These are phyloP conservation scores for Melanerpes aurifrons DNA, from an alignment of 2,113 vertebrate species.

Conservation along the genomic window DNA sequence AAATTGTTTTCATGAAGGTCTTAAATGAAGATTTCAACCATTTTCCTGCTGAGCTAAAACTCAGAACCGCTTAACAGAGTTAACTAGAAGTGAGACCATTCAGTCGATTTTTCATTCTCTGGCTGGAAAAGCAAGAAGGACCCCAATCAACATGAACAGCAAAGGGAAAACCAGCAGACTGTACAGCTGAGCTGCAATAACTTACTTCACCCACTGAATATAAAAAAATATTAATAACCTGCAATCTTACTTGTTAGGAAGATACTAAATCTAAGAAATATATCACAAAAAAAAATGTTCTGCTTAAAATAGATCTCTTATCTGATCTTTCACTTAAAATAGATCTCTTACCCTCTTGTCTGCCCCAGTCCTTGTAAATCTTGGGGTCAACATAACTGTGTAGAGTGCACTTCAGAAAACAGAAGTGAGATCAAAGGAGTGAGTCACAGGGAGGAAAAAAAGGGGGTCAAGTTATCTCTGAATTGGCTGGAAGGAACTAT, in stretches of 20 bases:
- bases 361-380: background rate
- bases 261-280: background rate
- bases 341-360: background rate
- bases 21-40: background rate
- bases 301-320: background rate
- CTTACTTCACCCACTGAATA: background rate
- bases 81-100: background rate
- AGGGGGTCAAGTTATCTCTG: background rate
- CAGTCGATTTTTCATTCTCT: background rate
- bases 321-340: background rate
- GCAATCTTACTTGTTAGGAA: background rate
- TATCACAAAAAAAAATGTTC: background rate
- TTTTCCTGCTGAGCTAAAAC: background rate
- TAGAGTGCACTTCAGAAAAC: background rate
- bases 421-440: background rate
- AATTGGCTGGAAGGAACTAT: background rate
- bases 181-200: background rate
- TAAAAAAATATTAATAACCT: background rate
- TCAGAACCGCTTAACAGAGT: background rate
- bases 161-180: background rate
- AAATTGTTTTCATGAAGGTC: background rate
- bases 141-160: background rate
- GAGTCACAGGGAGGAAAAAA: background rate
- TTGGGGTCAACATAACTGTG: background rate
- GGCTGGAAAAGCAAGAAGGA: background rate